Percentiles rank a stretch among this genome's conserved stretches.
phyloP scores from a whole-genome alignment of 1,140 invertebrate genomes.

The Chironomus striatipennis region DNA sequence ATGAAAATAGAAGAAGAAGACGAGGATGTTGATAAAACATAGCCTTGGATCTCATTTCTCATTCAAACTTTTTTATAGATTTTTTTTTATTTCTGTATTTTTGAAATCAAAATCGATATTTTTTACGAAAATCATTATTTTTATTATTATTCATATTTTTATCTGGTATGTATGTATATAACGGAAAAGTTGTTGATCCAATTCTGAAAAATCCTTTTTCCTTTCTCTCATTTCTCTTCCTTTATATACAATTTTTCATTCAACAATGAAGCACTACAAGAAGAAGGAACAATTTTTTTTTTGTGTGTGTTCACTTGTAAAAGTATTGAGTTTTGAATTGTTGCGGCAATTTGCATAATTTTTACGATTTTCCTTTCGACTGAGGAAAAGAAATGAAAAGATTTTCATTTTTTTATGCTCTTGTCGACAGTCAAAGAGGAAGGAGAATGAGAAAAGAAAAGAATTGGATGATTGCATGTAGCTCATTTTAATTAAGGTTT shows the following conservation, averaged over 20 bases:
- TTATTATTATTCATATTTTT: slow-evolving; percentile 18
- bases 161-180: not conserved
- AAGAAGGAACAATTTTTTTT: too few relatives aligned
- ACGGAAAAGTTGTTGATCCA: slow-evolving; percentile 18
- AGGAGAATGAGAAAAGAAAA: too few relatives aligned
- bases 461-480: too few relatives aligned
- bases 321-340: slow-evolving; percentile 3
- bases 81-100: not conserved
- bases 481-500: not conserved
- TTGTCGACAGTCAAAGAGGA: not conserved
- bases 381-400: not conserved
- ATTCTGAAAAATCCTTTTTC: not conserved
- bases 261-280: too few relatives aligned
- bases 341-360: slow-evolving; percentile 21
- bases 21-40: not conserved
- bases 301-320: not conserved
- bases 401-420: not conserved
- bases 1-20: not conserved
- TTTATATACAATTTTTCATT: not conserved
- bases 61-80: not conserved
- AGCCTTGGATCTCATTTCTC: not conserved
- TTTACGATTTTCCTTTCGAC: not conserved
- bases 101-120: slow-evolving; percentile 16
- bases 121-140: slow-evolving; percentile 5
- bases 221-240: not conserved